Conservation (phyloP, 2,113 vertebrate genomes). For the Triplophysa dalaica region DNA sequence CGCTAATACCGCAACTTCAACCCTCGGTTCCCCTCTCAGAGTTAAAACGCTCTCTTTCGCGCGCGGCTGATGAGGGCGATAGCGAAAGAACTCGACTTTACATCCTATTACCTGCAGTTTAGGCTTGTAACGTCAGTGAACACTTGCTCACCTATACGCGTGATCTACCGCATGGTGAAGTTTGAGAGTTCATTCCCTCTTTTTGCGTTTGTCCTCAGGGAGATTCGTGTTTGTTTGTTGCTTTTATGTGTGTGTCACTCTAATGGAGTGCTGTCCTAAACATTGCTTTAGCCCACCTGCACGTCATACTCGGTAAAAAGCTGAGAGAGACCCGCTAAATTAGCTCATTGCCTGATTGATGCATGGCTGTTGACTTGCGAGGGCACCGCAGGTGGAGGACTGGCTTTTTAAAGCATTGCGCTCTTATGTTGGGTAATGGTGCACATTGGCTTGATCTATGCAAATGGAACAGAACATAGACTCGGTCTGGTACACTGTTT, state of each 20-base stretch:
- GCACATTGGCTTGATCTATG: conserved; percentile 58
- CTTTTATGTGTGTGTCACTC: conserved; percentile 47
- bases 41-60: conserved; percentile 39
- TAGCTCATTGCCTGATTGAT: conserved; percentile 62
- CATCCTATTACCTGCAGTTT: conserved; percentile 28
- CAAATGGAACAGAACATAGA: conserved; percentile 53
- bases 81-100: conserved; percentile 6
- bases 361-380: conserved; percentile 57
- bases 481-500: conserved; percentile 56
- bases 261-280: conserved; percentile 57
- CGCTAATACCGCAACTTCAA: conserved; percentile 47
- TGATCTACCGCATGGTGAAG: neutral
- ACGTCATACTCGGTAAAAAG: conserved; percentile 48
- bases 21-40: conserved; percentile 24
- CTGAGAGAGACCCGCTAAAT: conserved; percentile 57
- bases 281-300: conserved; percentile 56
- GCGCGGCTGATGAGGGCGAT: neutral
- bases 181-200: conserved; percentile 26
- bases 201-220: conserved; percentile 22
- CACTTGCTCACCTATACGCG: neutral
- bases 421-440: conserved; percentile 56
- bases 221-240: conserved; percentile 47
- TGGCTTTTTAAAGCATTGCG: conserved; percentile 62
- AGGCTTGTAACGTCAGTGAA: neutral
- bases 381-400: conserved; percentile 58